Percentiles rank a stretch among this genome's conserved stretches.
These are phyloP conservation scores for Crepidodera aurea DNA, from an alignment of 2,888 invertebrate species.

Conservation along the genomic window DNA sequence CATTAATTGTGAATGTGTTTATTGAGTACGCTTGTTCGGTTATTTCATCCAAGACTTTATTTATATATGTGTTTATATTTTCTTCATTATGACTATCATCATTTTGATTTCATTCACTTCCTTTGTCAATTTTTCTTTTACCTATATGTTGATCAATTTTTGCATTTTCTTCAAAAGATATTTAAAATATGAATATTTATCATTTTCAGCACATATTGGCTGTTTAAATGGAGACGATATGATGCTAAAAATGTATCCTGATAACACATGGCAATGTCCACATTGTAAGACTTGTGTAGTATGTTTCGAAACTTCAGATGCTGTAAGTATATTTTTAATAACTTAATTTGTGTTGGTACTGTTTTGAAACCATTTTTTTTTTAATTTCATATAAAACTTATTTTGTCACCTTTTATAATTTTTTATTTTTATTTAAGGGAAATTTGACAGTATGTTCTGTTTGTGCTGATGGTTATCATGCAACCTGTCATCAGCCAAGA, in stretches of 20 bases:
- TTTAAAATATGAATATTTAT: neutral
- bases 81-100: no score
- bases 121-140: no score
- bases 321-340: conserved; percentile 65
- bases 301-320: conserved; percentile 80
- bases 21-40: no score
- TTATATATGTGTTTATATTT: no score
- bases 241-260: conserved; percentile 69
- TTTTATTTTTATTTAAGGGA: no score
- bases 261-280: conserved; percentile 86
- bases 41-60: no score
- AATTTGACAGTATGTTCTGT: conserved; percentile 66
- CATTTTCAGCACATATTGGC: conserved; percentile 69
- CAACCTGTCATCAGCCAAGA: conserved; percentile 79
- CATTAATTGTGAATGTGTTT: no score
- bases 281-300: conserved; percentile 88
- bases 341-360: neutral
- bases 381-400: neutral
- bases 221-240: conserved; percentile 75
- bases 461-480: conserved; percentile 87
- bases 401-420: no score
- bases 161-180: no score
- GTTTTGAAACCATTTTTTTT: neutral
- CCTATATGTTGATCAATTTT: no score
- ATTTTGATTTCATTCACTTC: no score